phyloP scores from a whole-genome alignment of 2,113 vertebrate species.

The Muntiacus reevesi region DNA sequence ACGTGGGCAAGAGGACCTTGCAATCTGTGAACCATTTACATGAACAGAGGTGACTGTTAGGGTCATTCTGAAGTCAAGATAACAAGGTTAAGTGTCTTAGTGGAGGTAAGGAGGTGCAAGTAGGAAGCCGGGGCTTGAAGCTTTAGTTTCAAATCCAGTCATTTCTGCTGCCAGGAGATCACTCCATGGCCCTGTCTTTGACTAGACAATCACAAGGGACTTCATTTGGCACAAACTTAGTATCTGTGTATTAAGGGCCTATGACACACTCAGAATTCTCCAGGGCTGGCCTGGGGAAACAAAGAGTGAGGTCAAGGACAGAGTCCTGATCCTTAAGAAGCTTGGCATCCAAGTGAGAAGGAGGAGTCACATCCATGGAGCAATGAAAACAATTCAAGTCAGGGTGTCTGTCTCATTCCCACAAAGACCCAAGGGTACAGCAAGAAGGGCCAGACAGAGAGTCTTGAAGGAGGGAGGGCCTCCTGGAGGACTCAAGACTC shows the following conservation, averaged over 20 bases:
- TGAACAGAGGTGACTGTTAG: not conserved
- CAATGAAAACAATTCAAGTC: not conserved
- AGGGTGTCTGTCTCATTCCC: no score
- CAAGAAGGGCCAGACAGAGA: not conserved
- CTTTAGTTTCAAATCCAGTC: not conserved
- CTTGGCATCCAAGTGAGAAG: not conserved
- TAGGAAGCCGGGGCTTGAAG: not conserved
- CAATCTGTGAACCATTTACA: not conserved
- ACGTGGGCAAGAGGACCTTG: not conserved
- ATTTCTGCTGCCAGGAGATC: not conserved
- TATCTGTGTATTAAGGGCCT: not conserved
- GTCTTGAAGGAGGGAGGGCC: not conserved
- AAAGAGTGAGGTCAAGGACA: not conserved
- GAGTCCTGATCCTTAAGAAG: not conserved
- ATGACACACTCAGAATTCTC: accelerated
- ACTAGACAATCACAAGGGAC: not conserved
- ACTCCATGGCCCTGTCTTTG: not conserved
- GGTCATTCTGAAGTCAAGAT: not conserved
- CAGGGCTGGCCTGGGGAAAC: not conserved
- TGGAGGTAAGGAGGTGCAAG: not conserved
- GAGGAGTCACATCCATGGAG: not conserved
- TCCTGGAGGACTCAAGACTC: not conserved
- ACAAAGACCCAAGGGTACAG: not conserved
- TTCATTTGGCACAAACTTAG: not conserved
- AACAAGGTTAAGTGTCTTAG: not conserved